Evolutionary conservation across 2,888 invertebrate species (phyloP).

Genomic region (Lepidonotus clava): DNA sequence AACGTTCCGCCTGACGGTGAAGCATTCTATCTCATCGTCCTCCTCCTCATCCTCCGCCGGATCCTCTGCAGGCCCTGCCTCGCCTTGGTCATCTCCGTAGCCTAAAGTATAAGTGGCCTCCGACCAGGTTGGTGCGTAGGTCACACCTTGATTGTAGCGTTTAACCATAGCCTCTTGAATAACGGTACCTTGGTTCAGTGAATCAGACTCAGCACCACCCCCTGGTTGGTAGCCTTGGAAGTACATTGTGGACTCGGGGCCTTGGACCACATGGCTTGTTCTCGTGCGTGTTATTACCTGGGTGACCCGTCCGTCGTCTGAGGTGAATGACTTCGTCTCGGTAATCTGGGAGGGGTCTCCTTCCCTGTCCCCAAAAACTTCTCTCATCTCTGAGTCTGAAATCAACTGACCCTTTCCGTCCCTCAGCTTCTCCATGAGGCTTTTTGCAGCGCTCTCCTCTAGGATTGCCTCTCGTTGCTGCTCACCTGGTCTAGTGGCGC

Average conservation of each 20-base stretch:
- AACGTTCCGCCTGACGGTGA: conserved; percentile 3
- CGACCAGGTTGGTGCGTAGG: conserved; percentile 13
- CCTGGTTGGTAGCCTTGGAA: not conserved
- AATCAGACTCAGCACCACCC: not conserved
- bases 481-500: not conserved
- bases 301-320: not conserved
- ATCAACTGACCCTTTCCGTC: not conserved
- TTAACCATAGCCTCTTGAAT: not conserved
- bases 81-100: not conserved
- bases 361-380: not conserved
- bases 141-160: not conserved
- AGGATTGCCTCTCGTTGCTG: not conserved
- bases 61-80: not conserved
- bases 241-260: not conserved
- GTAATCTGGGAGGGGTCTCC: not conserved
- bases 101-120: not conserved
- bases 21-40: conserved; percentile 23
- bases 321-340: not conserved
- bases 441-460: not conserved
- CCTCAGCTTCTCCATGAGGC: not conserved
- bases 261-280: not conserved
- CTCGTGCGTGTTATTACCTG: not conserved
- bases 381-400: not conserved
- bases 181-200: not conserved
- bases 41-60: not conserved